Evolutionary conservation across 2,113 vertebrate species (phyloP), one percentile per base, ranked within the genome.

Genomic region (Psettodes erumei): DNA sequence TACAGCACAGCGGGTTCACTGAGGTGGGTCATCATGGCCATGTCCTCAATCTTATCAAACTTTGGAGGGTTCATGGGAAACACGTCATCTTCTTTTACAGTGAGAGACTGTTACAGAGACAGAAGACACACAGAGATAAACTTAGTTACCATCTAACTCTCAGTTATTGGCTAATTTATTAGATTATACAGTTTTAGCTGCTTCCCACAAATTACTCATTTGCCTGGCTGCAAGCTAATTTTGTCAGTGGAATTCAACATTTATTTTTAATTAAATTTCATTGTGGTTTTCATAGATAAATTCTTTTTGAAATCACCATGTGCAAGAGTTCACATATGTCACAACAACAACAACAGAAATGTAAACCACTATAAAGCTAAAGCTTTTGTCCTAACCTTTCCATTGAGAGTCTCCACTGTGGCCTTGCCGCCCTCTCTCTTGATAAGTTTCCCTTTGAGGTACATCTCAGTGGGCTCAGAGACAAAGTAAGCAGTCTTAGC

Each of bases 401-500:
- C 94, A 2, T 0, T 66, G 40, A 95, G 89, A 1, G 94, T 94
- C 64, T 97, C 93, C n/a, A 90, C 96, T 0, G 94, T 96, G 79
- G 90, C 95, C 79, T 98, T 98, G 48, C 95, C 96, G 0, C 87
- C 85, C 30, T 98, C 96, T 19, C 38, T 93, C 64, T 94, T 96
- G 9, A 92, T 71, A 1, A 98, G 56, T 2, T 85, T 75, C 0
- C 92, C 95, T 84, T 97, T 98, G 19, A 96, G 92, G 83, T 95
- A 98, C 88, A 97, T 95, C 60, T 95, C 93, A 0, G 86, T 73
- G 0, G 94, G 47, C 1, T 96, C 94, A 1, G 0, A 18, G 79
- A 97, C 95, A 81, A 93, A 98, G 56, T 88, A 95, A 0, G 96
- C 93, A 0, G 93, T 19, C 86, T 96, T 98, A 27, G 96, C 96